A percentile compares a stretch with the other conserved stretches of the same genome.
These are phyloP conservation scores for Agrypnus murinus DNA, from an alignment of 2,888 invertebrate species.

Conservation along the genomic window DNA sequence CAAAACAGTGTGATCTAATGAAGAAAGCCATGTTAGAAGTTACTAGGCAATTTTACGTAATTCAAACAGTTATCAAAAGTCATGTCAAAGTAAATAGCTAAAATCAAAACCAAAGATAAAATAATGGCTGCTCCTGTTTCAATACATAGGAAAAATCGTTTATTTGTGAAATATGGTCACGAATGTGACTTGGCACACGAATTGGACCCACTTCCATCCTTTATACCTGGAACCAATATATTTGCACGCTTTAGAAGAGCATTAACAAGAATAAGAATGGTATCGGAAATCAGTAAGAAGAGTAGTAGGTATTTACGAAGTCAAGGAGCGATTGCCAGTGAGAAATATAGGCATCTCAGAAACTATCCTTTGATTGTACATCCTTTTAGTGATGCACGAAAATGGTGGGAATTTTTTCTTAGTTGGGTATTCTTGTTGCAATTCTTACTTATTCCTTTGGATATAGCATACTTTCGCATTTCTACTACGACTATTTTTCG, in stretches of 20 bases:
- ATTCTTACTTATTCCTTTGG: slow-evolving; percentile 64
- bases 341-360: slow-evolving; percentile 66
- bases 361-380: slow-evolving; percentile 66
- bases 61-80: no score
- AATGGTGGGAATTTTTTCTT: slow-evolving; percentile 67
- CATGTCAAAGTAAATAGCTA: no score
- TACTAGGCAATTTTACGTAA: no score
- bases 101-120: no score
- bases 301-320: slow-evolving; percentile 66
- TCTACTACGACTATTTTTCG: background rate
- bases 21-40: no score
- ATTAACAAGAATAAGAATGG: slow-evolving; percentile 56
- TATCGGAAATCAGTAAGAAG: slow-evolving; percentile 64
- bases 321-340: slow-evolving; percentile 64
- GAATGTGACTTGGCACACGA: slow-evolving; percentile 51
- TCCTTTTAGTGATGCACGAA: slow-evolving; percentile 68
- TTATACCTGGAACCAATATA: slow-evolving; percentile 32
- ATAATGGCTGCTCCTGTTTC: no score
- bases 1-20: no score
- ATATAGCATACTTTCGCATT: slow-evolving; percentile 63
- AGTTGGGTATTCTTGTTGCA: slow-evolving; percentile 60
- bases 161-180: slow-evolving; percentile 53
- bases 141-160: no score
- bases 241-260: slow-evolving; percentile 35
- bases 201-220: slow-evolving; percentile 44